Evolutionary conservation across 2,113 vertebrate species (phyloP).

Genomic region (Marmota monax): DNA sequence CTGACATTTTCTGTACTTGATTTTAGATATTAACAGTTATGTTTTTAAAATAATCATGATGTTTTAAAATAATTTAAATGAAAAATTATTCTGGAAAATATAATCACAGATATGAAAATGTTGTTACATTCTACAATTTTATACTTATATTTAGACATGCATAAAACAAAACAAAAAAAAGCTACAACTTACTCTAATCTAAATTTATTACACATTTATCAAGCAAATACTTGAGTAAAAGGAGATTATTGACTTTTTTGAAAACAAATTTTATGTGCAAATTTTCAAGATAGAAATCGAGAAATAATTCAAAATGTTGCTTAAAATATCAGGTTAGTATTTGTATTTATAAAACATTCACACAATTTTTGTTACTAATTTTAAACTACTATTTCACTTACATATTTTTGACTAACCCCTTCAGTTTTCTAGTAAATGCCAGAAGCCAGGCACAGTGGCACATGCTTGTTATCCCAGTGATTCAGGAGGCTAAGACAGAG

Average conservation of each 20-base stretch:
- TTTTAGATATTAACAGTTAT: neutral
- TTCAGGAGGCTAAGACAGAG: too few relatives aligned
- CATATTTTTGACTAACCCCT: conserved; percentile 43
- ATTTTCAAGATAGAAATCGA: conserved; percentile 40
- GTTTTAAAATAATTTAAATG: neutral
- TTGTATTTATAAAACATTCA: neutral
- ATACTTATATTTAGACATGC: neutral
- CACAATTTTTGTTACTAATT: neutral
- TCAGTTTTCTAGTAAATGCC: conserved; percentile 28
- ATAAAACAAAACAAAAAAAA: neutral
- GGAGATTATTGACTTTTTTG: neutral
- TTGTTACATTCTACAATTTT: neutral
- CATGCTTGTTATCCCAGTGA: too few relatives aligned
- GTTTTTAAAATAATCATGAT: conserved; percentile 9
- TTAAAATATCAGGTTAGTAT: conserved; percentile 26
- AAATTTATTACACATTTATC: neutral
- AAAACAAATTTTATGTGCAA: conserved; percentile 18
- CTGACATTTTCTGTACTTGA: neutral
- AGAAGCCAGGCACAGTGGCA: too few relatives aligned
- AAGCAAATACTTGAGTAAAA: neutral
- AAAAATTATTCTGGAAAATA: neutral
- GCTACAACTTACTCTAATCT: neutral
- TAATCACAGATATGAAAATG: neutral
- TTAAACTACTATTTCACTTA: neutral
- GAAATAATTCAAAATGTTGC: neutral